Percentiles rank a stretch among this genome's conserved stretches.
Conservation (phyloP, 2,113 vertebrate genomes). For the Sinocyclocheilus anophthalmus region DNA sequence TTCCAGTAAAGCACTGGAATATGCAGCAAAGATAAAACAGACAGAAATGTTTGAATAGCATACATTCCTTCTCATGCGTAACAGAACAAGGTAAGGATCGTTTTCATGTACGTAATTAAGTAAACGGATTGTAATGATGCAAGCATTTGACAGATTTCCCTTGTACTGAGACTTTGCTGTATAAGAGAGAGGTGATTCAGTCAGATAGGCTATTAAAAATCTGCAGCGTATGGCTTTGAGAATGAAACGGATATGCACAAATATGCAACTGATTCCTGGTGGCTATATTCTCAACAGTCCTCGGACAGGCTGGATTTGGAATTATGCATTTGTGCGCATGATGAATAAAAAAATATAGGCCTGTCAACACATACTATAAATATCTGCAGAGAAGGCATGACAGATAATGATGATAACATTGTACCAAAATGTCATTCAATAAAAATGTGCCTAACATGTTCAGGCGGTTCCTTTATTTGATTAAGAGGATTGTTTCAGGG, state of each 20-base stretch:
- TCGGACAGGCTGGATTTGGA: background rate
- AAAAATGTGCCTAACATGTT: background rate
- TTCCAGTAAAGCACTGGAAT: constrained; percentile 33
- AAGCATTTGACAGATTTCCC: background rate
- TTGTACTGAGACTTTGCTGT: background rate
- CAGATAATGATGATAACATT: background rate
- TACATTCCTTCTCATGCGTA: background rate
- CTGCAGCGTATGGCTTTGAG: too few relatives aligned
- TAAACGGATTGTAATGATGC: background rate
- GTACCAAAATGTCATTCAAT: background rate
- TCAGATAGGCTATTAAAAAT: background rate
- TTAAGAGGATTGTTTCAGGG: background rate
- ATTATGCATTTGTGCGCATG: background rate
- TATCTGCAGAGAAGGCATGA: background rate
- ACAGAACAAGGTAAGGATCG: background rate
- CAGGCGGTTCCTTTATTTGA: background rate
- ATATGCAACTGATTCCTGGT: background rate
- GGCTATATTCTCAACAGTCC: background rate
- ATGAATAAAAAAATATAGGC: background rate
- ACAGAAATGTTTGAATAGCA: background rate
- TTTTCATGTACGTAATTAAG: background rate
- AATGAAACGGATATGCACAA: background rate
- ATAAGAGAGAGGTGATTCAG: background rate
- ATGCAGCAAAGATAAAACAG: background rate
- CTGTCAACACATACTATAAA: background rate